Evolutionary conservation across 2,113 vertebrate species (phyloP).

Genomic region (Laticauda colubrina): DNA sequence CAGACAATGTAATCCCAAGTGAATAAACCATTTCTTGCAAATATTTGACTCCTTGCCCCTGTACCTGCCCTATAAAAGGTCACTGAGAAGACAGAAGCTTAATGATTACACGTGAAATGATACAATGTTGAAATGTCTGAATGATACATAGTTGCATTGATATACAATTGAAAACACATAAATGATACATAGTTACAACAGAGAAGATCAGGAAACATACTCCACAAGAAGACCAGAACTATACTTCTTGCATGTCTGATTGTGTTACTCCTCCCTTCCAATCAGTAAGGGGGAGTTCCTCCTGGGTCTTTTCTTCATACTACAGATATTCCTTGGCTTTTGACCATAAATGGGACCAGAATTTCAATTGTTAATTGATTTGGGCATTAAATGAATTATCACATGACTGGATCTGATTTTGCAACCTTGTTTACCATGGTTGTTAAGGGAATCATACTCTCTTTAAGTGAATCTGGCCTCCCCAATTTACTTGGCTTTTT

Average conservation of each 20-base stretch:
- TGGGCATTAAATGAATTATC: not conserved
- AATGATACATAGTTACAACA: no score
- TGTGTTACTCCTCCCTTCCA: not conserved
- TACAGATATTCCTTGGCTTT: not conserved
- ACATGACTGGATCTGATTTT: no score
- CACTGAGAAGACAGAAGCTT: no score
- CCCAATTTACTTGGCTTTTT: not conserved
- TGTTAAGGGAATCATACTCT: not conserved
- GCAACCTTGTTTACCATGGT: no score
- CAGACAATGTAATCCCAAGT: no score
- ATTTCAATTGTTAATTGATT: not conserved
- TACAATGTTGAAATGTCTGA: no score
- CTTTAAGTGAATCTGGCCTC: not conserved
- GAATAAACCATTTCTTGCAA: no score
- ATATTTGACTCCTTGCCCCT: no score
- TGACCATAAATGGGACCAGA: not conserved
- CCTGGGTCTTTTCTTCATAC: not conserved
- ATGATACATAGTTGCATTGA: no score
- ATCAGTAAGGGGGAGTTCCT: not conserved
- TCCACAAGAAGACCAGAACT: not conserved
- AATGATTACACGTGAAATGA: no score
- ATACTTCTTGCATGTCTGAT: not conserved
- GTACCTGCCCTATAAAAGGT: no score
- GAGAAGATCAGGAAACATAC: not conserved
- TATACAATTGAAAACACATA: no score